Evolutionary conservation across 1,140 invertebrate species (phyloP).

Genomic region (Hypsibius dujardini): DNA sequence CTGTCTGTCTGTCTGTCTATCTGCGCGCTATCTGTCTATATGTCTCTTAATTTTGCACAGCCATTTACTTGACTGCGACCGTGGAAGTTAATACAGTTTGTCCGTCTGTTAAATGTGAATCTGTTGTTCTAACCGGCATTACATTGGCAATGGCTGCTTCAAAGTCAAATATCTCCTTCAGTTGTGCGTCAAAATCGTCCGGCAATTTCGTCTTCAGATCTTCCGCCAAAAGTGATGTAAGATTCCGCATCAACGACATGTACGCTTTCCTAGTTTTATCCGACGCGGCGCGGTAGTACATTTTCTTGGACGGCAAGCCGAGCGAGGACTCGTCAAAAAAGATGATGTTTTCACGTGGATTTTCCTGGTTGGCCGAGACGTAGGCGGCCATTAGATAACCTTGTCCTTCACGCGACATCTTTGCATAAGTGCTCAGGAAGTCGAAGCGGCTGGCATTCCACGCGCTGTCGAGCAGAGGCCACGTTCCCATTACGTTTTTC

Average conservation of each 20-base stretch:
- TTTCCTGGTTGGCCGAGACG: conserved; percentile 16
- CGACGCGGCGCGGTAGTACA: conserved; percentile 3
- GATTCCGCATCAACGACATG: conserved; percentile 3
- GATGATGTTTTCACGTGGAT: conserved; percentile 6
- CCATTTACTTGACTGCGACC: too few relatives aligned
- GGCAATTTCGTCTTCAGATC: background rate
- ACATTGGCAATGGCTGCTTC: conserved; percentile 16
- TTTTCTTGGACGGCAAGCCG: conserved; percentile 7
- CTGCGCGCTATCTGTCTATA: too few relatives aligned
- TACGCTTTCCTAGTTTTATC: background rate
- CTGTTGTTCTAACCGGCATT: background rate
- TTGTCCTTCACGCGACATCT: conserved; percentile 13
- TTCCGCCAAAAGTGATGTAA: background rate
- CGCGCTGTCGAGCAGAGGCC: background rate
- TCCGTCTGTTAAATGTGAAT: background rate
- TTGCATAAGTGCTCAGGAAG: background rate
- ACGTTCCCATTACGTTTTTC: conserved; percentile 6
- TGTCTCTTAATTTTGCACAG: too few relatives aligned
- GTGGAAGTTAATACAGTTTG: too few relatives aligned
- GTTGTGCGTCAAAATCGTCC: background rate
- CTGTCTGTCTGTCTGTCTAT: too few relatives aligned
- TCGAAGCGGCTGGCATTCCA: conserved; percentile 2
- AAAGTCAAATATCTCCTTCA: conserved; percentile 11
- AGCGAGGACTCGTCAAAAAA: conserved; percentile 8
- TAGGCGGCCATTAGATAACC: background rate